Conservation (phyloP, 30 jellyfish, hydroid and myxozoan genomes). For the Clytia hemisphaerica region DNA sequence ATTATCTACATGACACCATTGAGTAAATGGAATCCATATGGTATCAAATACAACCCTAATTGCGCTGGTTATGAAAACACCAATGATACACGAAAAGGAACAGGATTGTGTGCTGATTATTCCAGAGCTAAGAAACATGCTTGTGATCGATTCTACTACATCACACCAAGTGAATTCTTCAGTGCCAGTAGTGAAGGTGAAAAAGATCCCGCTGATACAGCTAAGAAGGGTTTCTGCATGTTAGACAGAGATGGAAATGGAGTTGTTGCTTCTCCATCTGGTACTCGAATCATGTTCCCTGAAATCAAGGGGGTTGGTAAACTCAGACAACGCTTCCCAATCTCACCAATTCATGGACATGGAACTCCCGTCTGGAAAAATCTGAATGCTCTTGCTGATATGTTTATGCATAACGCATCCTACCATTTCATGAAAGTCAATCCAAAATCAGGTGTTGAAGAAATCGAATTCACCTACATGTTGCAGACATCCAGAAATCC, state of each 20-base stretch:
- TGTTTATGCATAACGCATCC: conserved; percentile 40
- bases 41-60: conserved; percentile 31
- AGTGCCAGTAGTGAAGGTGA: conserved; percentile 26
- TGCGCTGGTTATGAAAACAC: not conserved
- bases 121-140: conserved; percentile 31
- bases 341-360: conserved; percentile 87
- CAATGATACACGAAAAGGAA: conserved; percentile 42
- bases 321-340: conserved; percentile 76
- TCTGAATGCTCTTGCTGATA: conserved; percentile 58
- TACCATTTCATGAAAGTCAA: conserved; percentile 33
- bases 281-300: conserved; percentile 64
- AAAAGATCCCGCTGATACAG: conserved; percentile 71
- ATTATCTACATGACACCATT: conserved; percentile 82
- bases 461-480: not conserved
- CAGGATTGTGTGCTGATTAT: conserved; percentile 44
- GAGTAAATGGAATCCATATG: conserved; percentile 74
- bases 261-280: conserved; percentile 60
- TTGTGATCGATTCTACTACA: conserved; percentile 34
- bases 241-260: conserved; percentile 33
- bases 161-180: conserved; percentile 63
- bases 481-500: not conserved
- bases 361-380: conserved; percentile 86
- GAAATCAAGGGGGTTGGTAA: conserved; percentile 67
- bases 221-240: conserved; percentile 57
- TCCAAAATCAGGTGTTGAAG: not conserved